These are phyloP conservation scores for Polyploca ridens DNA, from an alignment of 2,888 invertebrate species.

Conservation along the genomic window DNA sequence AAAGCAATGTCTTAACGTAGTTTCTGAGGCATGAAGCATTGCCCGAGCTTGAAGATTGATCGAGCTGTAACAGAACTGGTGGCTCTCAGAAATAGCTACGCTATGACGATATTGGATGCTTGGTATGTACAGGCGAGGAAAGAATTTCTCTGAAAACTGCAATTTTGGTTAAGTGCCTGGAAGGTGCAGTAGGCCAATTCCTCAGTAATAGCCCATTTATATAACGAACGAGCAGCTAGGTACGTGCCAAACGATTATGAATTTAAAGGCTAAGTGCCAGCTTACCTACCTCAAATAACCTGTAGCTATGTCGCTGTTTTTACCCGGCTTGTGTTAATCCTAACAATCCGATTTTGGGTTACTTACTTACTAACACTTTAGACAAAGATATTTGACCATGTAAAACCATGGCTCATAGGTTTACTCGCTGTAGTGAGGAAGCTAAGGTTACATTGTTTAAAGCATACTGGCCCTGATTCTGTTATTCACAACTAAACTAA, in stretches of 20 bases:
- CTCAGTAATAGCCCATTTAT: neutral
- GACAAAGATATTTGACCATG: too few species aligned
- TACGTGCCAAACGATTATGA: neutral
- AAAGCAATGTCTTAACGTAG: neutral
- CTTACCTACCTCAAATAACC: neutral
- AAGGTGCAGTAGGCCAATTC: neutral
- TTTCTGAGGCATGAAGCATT: neutral
- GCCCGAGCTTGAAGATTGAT: slow-evolving; percentile 1
- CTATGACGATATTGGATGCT: neutral
- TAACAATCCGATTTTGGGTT: too few species aligned
- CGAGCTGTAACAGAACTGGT: neutral
- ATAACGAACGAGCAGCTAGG: neutral
- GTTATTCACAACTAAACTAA: too few species aligned
- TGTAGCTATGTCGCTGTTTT: neutral
- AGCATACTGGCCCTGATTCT: too few species aligned
- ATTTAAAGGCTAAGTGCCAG: neutral
- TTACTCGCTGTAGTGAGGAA: too few species aligned
- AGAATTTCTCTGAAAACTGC: neutral
- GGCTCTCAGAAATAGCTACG: neutral
- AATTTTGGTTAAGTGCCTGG: neutral
- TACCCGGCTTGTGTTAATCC: too few species aligned
- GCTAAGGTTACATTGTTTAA: too few species aligned
- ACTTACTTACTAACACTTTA: too few species aligned
- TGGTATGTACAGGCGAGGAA: neutral
- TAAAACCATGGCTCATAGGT: too few species aligned